A percentile compares a stretch with the other conserved stretches of the same genome.
These are phyloP conservation scores for Cetoscarus ocellatus DNA, from an alignment of 2,797 vertebrate species.

Conservation along the genomic window DNA sequence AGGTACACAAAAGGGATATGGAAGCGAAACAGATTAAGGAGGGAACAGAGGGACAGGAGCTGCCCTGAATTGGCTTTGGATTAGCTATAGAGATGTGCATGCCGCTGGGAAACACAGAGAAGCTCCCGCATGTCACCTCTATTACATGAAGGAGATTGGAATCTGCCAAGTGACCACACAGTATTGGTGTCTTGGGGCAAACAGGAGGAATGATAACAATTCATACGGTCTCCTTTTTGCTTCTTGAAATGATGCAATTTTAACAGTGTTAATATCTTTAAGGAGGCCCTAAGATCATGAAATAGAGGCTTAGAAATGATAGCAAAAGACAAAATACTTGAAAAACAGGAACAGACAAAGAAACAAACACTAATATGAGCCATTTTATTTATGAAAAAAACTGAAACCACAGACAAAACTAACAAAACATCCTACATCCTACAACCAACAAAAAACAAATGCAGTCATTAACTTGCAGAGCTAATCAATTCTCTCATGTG, in stretches of 20 bases:
- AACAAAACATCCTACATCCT: too few relatives aligned
- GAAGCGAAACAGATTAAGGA: conserved; percentile 78
- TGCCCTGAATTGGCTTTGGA: conserved; percentile 69
- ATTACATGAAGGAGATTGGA: conserved; percentile 70
- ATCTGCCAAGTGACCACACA: conserved; percentile 51
- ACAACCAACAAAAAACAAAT: too few relatives aligned
- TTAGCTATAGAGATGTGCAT: conserved; percentile 72
- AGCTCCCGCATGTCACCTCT: conserved; percentile 66
- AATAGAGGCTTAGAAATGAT: background rate
- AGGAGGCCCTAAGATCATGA: background rate
- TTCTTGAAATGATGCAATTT: conserved; percentile 14
- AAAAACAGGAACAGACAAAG: background rate
- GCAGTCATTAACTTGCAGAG: too few relatives aligned
- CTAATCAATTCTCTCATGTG: too few relatives aligned
- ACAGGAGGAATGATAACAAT: conserved; percentile 31
- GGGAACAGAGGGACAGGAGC: conserved; percentile 62
- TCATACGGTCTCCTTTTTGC: conserved; percentile 26
- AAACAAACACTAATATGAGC: too few relatives aligned
- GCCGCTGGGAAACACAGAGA: conserved; percentile 60
- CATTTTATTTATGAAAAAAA: too few relatives aligned
- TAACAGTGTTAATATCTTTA: conserved; percentile 5
- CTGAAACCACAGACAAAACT: too few relatives aligned
- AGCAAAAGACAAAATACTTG: background rate
- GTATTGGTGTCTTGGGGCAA: conserved; percentile 28
- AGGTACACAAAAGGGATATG: conserved; percentile 81